Conservation (phyloP, 2,888 invertebrate genomes). For the Pseudoips prasinana region DNA sequence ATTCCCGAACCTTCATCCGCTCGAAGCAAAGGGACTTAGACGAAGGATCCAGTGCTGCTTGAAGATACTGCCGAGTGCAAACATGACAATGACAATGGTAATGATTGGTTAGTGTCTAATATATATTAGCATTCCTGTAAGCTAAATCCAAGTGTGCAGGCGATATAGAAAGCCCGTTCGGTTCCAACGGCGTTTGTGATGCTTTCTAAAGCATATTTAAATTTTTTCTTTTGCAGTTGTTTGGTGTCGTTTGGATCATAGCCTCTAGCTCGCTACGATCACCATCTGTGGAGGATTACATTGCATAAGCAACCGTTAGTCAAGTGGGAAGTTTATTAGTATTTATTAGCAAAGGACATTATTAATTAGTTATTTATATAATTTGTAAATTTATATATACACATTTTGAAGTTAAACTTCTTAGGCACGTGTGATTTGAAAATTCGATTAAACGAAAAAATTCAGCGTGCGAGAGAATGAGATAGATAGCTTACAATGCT, state of each 20-base stretch:
- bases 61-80: conserved; percentile 68
- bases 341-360: conserved; percentile 22
- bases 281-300: conserved; percentile 82
- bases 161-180: conserved; percentile 76
- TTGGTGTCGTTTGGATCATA: conserved; percentile 83
- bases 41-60: conserved; percentile 69
- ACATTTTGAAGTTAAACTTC: no score
- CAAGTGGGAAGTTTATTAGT: conserved; percentile 46
- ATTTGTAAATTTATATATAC: no score
- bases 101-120: conserved; percentile 60
- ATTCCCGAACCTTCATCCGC: conserved; percentile 67
- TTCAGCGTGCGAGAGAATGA: no score
- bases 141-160: conserved; percentile 77
- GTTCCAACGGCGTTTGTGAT: conserved; percentile 65
- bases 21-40: conserved; percentile 68
- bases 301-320: conserved; percentile 76
- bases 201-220: conserved; percentile 82
- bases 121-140: conserved; percentile 72
- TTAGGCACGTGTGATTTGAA: no score
- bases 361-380: conserved; percentile 16
- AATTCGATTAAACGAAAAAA: no score
- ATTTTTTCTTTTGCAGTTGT: conserved; percentile 83
- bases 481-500: no score
- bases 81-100: conserved; percentile 52
- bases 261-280: conserved; percentile 82